Evolutionary conservation across 2,113 vertebrate species (phyloP), one percentile per base, ranked within the genome.

Genomic region (Epinephelus fuscoguttatus): DNA sequence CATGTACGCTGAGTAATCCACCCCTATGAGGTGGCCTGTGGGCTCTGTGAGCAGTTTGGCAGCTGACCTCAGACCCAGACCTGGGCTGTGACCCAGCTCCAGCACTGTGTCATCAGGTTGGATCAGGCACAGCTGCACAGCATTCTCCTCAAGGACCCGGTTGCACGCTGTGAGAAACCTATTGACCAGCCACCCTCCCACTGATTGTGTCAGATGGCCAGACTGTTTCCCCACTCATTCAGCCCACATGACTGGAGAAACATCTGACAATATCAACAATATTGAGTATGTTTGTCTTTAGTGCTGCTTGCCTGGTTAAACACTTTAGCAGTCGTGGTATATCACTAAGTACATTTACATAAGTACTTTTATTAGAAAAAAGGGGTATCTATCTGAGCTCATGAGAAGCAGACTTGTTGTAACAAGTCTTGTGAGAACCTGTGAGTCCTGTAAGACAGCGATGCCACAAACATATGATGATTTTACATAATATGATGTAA

Each of bases 1-100:
- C 95, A 95, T 95, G 47, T 94, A 95, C 18, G 91, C 64, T 0
- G 95, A 95, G 82, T 92, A 92, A 84, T 96, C 95, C 37, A 96
- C 90, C 0, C 95, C 95, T 10, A 93, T 86, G 4, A 95, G 89
- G 25, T 17, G 90, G 4, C 95, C 94, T 6, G 40, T 62, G 18
- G 93, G 83, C 0, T 61, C 84, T 3, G 84, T 92, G 45, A 95
- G 94, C 42, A 84, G 80, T 42, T 78, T 74, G 47, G 82, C 90
- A 47, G 95, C 94, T 3, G 60, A 56, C 69, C 87, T 67, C 1
- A 96, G 83, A 6, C 94, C 95, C 8, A 94, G 33, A 6, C 95
- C 94, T 0, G 92, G 94, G 0, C 94, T 94, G 1, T 95, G 93
- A 45, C 94, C 94, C 72, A 95, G 73, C 80, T 96, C 95, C 61